Conservation (phyloP, 37 sponge, comb jelly and placozoan genomes). For the Agelas oroides region DNA sequence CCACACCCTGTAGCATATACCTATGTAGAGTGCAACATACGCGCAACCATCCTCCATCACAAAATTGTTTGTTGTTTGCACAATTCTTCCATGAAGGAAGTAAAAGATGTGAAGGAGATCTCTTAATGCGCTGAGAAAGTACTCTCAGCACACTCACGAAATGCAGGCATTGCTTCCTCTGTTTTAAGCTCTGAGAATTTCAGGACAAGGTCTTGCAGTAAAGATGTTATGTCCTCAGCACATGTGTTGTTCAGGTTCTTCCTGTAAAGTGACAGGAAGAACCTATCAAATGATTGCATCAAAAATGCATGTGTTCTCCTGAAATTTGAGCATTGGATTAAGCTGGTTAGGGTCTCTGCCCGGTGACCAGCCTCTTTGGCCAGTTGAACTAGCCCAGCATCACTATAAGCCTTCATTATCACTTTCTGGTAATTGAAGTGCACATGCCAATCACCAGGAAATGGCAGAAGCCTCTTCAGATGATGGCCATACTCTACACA, state of each 20-base stretch:
- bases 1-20: constrained; percentile 6
- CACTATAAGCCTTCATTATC: constrained; percentile 2
- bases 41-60: constrained; percentile 1
- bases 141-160: no score
- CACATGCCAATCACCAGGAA: constrained; percentile 14
- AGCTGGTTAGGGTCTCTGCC: background rate
- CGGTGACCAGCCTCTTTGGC: background rate
- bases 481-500: background rate
- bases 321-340: background rate
- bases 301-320: background rate
- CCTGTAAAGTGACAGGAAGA: background rate
- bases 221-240: no score
- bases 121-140: no score
- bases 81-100: no score
- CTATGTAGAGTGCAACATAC: background rate
- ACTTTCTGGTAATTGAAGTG: background rate
- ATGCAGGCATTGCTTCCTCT: no score
- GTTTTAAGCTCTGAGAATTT: background rate
- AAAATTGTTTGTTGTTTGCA: background rate
- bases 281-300: background rate
- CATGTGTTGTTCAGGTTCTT: background rate
- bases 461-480: background rate
- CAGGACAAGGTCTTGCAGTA: no score
- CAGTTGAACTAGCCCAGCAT: background rate
- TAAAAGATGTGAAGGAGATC: background rate